phyloP scores from a whole-genome alignment of 2,797 vertebrate species.

The Toxotes lorentzi region DNA sequence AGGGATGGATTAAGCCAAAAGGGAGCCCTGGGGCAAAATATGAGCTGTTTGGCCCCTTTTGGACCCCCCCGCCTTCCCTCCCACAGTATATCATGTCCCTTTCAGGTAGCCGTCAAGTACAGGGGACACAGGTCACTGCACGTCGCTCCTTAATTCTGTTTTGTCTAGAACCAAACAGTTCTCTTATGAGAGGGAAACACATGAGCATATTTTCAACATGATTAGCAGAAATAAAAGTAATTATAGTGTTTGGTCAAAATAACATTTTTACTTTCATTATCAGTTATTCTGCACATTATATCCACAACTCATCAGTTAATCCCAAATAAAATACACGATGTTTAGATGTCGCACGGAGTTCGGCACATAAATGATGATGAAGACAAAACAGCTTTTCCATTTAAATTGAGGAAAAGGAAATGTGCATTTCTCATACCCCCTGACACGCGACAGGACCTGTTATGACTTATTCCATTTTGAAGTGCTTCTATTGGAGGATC shows the following conservation, averaged over 20 bases:
- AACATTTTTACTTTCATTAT: too few relatives aligned
- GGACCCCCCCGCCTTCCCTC: background rate
- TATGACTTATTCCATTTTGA: background rate
- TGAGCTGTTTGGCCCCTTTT: constrained; percentile 2
- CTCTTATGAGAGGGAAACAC: too few relatives aligned
- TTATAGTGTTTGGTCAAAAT: too few relatives aligned
- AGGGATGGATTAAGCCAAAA: constrained; percentile 12
- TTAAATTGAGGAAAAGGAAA: background rate
- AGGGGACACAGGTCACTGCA: background rate
- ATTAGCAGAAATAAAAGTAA: too few relatives aligned
- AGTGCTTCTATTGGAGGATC: background rate
- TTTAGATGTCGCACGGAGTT: too few relatives aligned
- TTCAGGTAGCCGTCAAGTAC: constrained; percentile 3
- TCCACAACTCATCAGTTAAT: too few relatives aligned
- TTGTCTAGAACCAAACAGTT: background rate
- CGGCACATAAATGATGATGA: too few relatives aligned
- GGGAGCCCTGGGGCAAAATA: constrained; percentile 11
- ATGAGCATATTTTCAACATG: too few relatives aligned
- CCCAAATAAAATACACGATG: too few relatives aligned
- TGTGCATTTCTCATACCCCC: background rate
- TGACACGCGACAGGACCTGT: background rate
- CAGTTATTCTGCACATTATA: too few relatives aligned
- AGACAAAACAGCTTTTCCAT: background rate
- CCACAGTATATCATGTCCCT: background rate
- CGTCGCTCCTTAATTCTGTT: background rate